phyloP scores from a whole-genome alignment of 2,888 invertebrate species.

The Nymphalis c-album region DNA sequence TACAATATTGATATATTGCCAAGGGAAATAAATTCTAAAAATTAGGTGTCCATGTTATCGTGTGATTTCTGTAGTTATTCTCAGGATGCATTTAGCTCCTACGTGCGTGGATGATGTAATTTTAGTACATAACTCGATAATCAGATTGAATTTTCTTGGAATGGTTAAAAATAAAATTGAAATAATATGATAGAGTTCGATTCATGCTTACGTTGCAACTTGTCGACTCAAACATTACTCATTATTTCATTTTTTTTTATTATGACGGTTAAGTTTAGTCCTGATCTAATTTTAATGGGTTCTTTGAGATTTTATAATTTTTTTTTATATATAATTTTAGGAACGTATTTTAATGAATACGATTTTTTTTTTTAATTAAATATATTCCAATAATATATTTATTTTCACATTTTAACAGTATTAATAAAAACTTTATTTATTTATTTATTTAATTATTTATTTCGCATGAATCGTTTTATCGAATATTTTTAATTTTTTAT shows the following conservation, averaged over 20 bases:
- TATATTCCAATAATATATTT: neutral
- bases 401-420: neutral
- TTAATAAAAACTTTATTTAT: neutral
- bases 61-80: neutral
- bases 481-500: neutral
- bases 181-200: neutral
- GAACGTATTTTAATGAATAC: no score
- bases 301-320: neutral
- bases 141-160: no score
- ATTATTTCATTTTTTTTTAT: neutral
- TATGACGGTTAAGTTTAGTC: neutral
- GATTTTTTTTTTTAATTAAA: neutral
- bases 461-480: neutral
- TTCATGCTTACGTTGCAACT: neutral
- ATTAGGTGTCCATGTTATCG: neutral
- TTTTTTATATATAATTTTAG: neutral
- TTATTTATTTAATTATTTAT: neutral
- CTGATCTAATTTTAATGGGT: neutral
- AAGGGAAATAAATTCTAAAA: slow-evolving; percentile 1
- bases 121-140: no score
- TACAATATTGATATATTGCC: neutral
- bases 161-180: neutral
- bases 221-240: slow-evolving; percentile 11
- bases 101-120: no score
- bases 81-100: neutral